A percentile compares a stretch with the other conserved stretches of the same genome.
Conservation (phyloP, 1,140 invertebrate genomes). For the Drosophila repletoides region DNA sequence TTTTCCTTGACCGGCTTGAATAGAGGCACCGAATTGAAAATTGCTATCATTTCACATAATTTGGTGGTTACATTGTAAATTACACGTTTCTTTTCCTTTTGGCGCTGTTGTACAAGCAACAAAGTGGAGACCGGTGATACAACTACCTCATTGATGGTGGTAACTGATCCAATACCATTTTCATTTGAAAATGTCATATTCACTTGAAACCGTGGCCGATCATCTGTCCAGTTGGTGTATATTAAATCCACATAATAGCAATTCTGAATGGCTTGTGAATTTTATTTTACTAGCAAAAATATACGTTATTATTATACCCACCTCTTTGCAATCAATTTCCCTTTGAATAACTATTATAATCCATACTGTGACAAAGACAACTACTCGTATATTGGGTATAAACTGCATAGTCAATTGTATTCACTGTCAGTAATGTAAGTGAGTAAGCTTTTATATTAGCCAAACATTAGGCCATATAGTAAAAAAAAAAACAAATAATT, state of each 20-base stretch:
- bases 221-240: conserved; percentile 65
- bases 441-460: background rate
- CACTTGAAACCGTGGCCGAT: conserved; percentile 53
- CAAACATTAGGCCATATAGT: background rate
- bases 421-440: background rate
- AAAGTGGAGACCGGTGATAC: conserved; percentile 42
- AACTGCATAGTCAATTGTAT: conserved; percentile 15
- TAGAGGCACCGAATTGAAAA: conserved; percentile 60
- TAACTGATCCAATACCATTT: conserved; percentile 47
- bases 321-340: conserved; percentile 45
- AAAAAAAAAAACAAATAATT: background rate
- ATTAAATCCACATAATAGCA: conserved; percentile 49
- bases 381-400: background rate
- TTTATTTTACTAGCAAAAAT: background rate
- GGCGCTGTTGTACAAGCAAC: conserved; percentile 36
- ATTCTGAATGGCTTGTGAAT: conserved; percentile 20
- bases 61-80: conserved; percentile 64
- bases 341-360: conserved; percentile 6
- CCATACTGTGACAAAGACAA: conserved; percentile 2
- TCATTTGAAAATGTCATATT: conserved; percentile 69
- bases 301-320: conserved; percentile 8
- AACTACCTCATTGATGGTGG: conserved; percentile 60
- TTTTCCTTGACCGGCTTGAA: conserved; percentile 64
- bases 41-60: conserved; percentile 47
- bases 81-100: conserved; percentile 30